Percentiles rank a stretch among this genome's conserved stretches.
Evolutionary conservation across 2,113 vertebrate genomes (phyloP).

Genomic region (Heteronetta atricapilla): DNA sequence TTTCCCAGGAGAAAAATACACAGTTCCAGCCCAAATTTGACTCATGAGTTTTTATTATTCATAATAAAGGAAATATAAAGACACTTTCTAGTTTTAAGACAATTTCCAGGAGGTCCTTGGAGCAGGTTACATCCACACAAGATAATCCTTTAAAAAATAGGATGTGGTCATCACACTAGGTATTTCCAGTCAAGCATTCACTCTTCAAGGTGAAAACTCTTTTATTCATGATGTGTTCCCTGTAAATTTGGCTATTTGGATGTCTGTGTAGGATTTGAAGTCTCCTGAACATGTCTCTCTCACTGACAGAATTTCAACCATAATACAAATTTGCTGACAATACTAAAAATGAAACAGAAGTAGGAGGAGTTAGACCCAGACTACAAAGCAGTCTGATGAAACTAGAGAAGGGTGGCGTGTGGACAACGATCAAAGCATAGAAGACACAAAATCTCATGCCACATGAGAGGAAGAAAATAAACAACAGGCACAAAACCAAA

Average conservation of each 20-base stretch:
- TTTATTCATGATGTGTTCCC: neutral
- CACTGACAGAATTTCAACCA: neutral
- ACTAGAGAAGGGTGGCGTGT: neutral
- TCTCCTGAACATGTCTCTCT: neutral
- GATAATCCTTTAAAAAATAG: neutral
- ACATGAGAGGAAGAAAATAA: neutral
- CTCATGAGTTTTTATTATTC: neutral
- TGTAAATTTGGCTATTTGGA: neutral
- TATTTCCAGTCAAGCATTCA: neutral
- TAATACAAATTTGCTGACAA: neutral
- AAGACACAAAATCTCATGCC: neutral
- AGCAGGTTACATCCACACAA: fast-evolving
- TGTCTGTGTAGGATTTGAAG: neutral
- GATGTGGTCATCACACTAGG: neutral
- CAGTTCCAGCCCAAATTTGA: neutral
- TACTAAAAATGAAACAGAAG: neutral
- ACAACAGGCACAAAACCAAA: neutral
- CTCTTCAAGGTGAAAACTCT: neutral
- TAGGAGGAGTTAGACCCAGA: neutral
- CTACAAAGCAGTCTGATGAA: neutral
- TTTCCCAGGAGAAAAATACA: neutral
- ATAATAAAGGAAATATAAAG: neutral
- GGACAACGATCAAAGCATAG: neutral
- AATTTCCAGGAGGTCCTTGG: neutral
- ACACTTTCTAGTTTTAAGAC: neutral